Evolutionary conservation across 2,113 vertebrate genomes (phyloP).

Genomic region (Colaptes auratus): DNA sequence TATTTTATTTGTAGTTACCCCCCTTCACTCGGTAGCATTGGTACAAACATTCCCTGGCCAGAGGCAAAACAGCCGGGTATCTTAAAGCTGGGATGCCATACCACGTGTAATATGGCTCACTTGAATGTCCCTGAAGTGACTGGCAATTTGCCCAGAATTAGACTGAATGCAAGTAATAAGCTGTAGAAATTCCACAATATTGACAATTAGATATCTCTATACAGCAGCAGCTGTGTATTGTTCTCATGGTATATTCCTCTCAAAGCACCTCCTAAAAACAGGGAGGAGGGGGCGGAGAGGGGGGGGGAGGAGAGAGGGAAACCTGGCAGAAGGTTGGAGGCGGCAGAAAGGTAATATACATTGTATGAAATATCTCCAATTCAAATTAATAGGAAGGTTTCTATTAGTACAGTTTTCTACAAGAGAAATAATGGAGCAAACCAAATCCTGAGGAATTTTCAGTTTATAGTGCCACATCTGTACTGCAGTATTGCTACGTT

Average conservation of each 20-base stretch:
- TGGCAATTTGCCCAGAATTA: constrained; percentile 91
- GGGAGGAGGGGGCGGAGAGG: background rate
- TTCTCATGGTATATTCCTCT: constrained; percentile 86
- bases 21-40: constrained; percentile 82
- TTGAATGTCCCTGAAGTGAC: constrained; percentile 89
- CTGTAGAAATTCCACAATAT: constrained; percentile 90
- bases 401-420: constrained; percentile 74
- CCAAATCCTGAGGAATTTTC: constrained; percentile 64
- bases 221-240: constrained; percentile 89
- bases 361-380: constrained; percentile 82
- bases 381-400: constrained; percentile 80
- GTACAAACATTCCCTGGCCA: constrained; percentile 87
- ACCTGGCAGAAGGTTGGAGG: constrained; percentile 85
- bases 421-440: constrained; percentile 64
- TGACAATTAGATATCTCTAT: constrained; percentile 91
- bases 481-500: constrained; percentile 66
- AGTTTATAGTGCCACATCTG: constrained; percentile 73
- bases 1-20: constrained; percentile 88
- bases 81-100: constrained; percentile 86
- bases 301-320: constrained; percentile 46
- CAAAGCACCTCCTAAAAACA: constrained; percentile 86
- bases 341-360: constrained; percentile 84
- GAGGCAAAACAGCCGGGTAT: constrained; percentile 90
- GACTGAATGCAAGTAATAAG: constrained; percentile 91
- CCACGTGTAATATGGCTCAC: constrained; percentile 87